Percentiles rank a stretch among this genome's conserved stretches.
Evolutionary conservation across 2,113 vertebrate genomes (phyloP).

Genomic region (Melanostigma gelatinosum): DNA sequence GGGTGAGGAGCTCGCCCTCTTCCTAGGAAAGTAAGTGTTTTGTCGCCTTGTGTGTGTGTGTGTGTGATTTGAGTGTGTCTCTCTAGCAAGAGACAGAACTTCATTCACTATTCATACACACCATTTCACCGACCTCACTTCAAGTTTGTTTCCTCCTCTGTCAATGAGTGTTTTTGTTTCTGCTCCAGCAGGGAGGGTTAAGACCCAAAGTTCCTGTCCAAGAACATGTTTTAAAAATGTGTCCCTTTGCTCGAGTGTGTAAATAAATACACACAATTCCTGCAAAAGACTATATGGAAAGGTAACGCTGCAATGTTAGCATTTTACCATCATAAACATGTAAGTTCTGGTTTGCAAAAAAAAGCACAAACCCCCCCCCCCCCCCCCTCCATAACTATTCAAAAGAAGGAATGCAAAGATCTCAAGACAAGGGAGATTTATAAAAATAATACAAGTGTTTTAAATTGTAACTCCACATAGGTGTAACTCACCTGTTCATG

Average conservation of each 20-base stretch:
- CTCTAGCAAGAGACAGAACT: conserved; percentile 26
- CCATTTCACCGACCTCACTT: conserved; percentile 42
- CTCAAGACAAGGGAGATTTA: background rate
- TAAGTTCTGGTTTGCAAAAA: background rate
- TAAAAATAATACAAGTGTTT: background rate
- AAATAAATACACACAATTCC: background rate
- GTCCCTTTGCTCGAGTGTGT: background rate
- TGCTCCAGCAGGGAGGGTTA: conserved; percentile 4
- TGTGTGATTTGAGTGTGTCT: conserved; percentile 28
- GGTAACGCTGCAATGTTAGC: no score
- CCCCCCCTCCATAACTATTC: no score
- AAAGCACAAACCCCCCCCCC: background rate
- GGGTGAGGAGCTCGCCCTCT: conserved; percentile 38
- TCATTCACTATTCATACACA: conserved; percentile 62
- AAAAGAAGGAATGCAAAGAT: background rate
- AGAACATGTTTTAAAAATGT: background rate
- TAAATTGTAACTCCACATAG: background rate
- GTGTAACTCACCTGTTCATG: background rate
- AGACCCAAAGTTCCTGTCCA: background rate
- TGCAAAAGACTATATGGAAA: background rate
- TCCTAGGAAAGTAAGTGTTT: conserved; percentile 64
- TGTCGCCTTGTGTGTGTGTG: conserved; percentile 2
- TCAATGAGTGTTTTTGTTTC: conserved; percentile 27
- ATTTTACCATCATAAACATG: no score
- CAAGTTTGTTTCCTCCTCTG: conserved; percentile 39